Evolutionary conservation across 2,888 invertebrate genomes (phyloP).

Genomic region (Morinoia aosen): DNA sequence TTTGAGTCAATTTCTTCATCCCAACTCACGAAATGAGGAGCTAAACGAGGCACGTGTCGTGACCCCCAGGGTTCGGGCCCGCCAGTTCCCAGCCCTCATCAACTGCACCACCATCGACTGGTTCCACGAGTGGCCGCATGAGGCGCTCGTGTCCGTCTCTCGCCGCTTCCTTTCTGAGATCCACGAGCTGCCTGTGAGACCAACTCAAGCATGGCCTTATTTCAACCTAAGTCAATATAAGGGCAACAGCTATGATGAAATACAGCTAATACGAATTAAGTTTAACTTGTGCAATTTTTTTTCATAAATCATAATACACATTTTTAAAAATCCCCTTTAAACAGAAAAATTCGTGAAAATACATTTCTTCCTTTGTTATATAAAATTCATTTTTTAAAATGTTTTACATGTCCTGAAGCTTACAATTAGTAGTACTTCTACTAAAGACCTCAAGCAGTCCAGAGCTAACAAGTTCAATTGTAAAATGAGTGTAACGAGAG

Average conservation of each 20-base stretch:
- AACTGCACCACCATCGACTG: slow-evolving; percentile 97
- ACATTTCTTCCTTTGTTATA: too few species aligned
- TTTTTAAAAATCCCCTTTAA: too few species aligned
- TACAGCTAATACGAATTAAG: too few species aligned
- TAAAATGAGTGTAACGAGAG: too few species aligned
- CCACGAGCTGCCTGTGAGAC: slow-evolving; percentile 81
- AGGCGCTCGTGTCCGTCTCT: slow-evolving; percentile 94
- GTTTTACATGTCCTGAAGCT: too few species aligned
- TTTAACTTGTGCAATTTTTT: background rate
- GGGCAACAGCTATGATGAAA: background rate
- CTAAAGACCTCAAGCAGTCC: too few species aligned
- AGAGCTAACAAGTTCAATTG: too few species aligned
- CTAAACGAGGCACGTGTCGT: background rate
- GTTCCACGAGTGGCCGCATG: slow-evolving; percentile 99
- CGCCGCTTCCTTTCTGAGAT: slow-evolving; percentile 87
- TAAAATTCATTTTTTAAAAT: too few species aligned
- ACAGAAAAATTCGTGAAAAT: too few species aligned
- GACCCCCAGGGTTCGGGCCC: slow-evolving; percentile 81
- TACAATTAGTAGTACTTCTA: too few species aligned
- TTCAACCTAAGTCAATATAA: background rate
- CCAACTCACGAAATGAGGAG: background rate
- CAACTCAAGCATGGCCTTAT: background rate
- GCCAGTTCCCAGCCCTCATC: slow-evolving; percentile 96
- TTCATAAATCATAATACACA: too few species aligned
- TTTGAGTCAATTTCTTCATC: background rate